Conservation (phyloP, 2,113 vertebrate species). For the Colaptes auratus region DNA sequence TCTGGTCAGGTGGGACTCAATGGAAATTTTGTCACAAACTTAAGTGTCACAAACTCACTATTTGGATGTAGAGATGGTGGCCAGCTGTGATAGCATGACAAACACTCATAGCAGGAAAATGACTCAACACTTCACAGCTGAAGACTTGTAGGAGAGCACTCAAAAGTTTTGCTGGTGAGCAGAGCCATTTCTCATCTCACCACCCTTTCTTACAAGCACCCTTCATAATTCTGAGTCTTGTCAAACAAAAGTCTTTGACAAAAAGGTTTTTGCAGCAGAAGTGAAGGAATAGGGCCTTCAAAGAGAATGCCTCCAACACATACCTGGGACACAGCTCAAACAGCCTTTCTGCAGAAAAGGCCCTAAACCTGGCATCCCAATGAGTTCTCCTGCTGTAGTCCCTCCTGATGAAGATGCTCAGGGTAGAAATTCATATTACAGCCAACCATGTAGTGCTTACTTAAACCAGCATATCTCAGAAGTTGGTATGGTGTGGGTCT, state of each 20-base stretch:
- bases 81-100: rapidly evolving
- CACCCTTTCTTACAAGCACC: not conserved
- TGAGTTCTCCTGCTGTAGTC: not conserved
- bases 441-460: not conserved
- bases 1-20: not conserved
- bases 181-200: not conserved
- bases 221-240: not conserved
- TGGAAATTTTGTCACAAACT: not conserved
- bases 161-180: not conserved
- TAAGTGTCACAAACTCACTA: not conserved
- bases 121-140: rapidly evolving
- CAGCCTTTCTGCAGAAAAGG: not conserved
- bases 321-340: not conserved
- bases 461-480: not conserved
- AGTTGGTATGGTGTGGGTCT: not conserved
- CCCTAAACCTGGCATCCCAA: not conserved
- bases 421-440: not conserved
- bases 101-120: not conserved
- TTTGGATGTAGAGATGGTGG: not conserved
- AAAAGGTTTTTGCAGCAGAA: not conserved
- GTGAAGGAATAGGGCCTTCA: not conserved
- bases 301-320: not conserved
- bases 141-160: not conserved
- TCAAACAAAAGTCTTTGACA: not conserved
- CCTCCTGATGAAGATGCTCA: not conserved